These are phyloP conservation scores for Schizopygopsis malacanthus DNA, from an alignment of 2,797 vertebrate genomes.

Conservation along the genomic window DNA sequence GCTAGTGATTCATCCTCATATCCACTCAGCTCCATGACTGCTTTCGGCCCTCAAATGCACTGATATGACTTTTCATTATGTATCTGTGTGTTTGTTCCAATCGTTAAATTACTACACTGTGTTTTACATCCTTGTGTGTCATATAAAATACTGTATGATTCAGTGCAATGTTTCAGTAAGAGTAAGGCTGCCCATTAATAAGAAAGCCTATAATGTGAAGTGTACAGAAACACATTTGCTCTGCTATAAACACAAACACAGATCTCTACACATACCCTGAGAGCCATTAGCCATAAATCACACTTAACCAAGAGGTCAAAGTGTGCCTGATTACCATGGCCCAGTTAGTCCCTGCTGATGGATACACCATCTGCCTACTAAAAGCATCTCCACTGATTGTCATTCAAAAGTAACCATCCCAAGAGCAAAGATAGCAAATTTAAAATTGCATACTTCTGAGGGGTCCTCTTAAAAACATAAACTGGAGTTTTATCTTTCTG, in stretches of 20 bases:
- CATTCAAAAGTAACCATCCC: slow-evolving; percentile 1
- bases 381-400: background rate
- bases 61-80: slow-evolving; percentile 2
- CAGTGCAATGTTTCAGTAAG: background rate
- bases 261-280: background rate
- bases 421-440: no score
- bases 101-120: slow-evolving; percentile 10
- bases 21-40: background rate
- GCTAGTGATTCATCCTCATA: slow-evolving; percentile 31
- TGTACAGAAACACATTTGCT: background rate
- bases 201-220: background rate
- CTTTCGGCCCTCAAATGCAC: background rate
- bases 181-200: background rate
- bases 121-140: slow-evolving; percentile 1
- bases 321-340: background rate
- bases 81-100: slow-evolving; percentile 10
- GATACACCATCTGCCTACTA: slow-evolving; percentile 4
- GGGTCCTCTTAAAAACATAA: background rate
- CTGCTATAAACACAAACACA: background rate
- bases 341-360: background rate
- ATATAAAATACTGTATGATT: slow-evolving; percentile 25
- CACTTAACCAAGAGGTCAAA: slow-evolving; percentile 20
- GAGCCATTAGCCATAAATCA: slow-evolving; percentile 23
- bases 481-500: background rate
- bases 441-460: no score